These are phyloP conservation scores for Scaptomyza caliginosa DNA, from an alignment of 2,888 invertebrate species.

Conservation along the genomic window DNA sequence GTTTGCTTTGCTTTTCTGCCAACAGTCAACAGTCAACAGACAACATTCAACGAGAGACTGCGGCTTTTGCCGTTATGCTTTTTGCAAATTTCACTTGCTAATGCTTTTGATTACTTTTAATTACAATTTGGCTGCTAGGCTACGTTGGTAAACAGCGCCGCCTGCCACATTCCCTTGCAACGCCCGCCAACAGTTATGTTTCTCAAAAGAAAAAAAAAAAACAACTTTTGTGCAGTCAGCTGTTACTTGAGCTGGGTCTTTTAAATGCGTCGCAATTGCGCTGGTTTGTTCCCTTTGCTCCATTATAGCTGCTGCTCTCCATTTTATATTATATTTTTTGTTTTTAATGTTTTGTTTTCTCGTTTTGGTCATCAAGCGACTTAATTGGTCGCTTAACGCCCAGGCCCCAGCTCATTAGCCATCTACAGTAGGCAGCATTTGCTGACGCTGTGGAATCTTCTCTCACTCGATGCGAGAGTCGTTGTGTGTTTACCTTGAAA, in stretches of 20 bases:
- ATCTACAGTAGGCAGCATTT: not conserved
- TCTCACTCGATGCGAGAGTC: not conserved
- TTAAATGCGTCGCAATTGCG: constrained; percentile 33
- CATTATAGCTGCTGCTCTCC: not conserved
- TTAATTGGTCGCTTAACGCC: constrained; percentile 68
- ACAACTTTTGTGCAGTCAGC: constrained; percentile 70
- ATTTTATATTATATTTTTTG: not conserved
- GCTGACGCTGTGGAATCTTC: constrained; percentile 2
- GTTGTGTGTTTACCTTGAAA: not conserved
- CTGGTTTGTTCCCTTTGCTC: not conserved
- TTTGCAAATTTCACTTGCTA: constrained; percentile 66
- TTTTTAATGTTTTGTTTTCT: constrained; percentile 3
- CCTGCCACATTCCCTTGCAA: not conserved
- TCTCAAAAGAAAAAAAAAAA: no score
- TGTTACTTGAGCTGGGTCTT: constrained; percentile 45
- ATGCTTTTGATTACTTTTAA: constrained; percentile 77
- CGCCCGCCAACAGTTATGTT: constrained; percentile 30
- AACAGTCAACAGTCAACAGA: not conserved
- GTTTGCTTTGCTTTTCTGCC: constrained; percentile 4
- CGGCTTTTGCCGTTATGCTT: constrained; percentile 39
- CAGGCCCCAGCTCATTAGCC: constrained; percentile 34
- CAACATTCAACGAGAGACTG: constrained; percentile 8
- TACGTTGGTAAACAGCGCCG: constrained; percentile 27
- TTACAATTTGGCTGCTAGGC: constrained; percentile 74
- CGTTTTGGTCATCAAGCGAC: constrained; percentile 50